Evolutionary conservation across 1,140 invertebrate genomes (phyloP).

Genomic region (Latrodectus geometricus): DNA sequence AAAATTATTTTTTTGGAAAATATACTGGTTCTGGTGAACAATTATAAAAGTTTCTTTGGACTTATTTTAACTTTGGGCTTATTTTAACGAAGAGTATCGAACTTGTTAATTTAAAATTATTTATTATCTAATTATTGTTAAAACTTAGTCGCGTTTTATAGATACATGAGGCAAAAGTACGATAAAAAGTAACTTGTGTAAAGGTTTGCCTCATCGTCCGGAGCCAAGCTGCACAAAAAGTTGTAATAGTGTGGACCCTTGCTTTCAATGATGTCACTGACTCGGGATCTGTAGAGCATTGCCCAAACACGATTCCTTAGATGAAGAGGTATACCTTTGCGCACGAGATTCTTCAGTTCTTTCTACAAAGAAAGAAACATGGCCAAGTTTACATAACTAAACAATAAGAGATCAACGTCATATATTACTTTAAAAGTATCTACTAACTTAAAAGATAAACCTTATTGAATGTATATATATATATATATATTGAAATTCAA

Average conservation of each 20-base stretch:
- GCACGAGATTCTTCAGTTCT: constrained; percentile 70
- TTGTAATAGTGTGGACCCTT: constrained; percentile 72
- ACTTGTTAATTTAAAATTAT: not conserved
- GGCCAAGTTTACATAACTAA: no score
- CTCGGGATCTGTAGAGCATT: constrained; percentile 69
- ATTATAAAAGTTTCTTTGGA: no score
- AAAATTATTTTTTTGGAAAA: no score
- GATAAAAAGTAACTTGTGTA: not conserved
- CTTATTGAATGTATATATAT: no score
- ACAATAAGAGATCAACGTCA: no score
- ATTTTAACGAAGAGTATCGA: no score
- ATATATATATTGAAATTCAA: no score
- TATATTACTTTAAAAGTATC: no score
- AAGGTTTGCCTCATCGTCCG: constrained; percentile 70
- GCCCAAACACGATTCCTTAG: constrained; percentile 71
- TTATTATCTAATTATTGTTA: not conserved
- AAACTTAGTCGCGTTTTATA: not conserved
- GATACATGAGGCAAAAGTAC: not conserved
- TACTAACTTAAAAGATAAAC: no score
- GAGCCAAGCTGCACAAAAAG: constrained; percentile 70
- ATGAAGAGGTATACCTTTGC: constrained; percentile 71
- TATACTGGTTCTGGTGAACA: no score
- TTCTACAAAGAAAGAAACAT: constrained; percentile 63
- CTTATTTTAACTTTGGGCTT: no score
- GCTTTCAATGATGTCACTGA: constrained; percentile 70